Evolutionary conservation across 2,888 invertebrate genomes (phyloP), one percentile per base, ranked within the genome.

Genomic region (Orthosia incerta): DNA sequence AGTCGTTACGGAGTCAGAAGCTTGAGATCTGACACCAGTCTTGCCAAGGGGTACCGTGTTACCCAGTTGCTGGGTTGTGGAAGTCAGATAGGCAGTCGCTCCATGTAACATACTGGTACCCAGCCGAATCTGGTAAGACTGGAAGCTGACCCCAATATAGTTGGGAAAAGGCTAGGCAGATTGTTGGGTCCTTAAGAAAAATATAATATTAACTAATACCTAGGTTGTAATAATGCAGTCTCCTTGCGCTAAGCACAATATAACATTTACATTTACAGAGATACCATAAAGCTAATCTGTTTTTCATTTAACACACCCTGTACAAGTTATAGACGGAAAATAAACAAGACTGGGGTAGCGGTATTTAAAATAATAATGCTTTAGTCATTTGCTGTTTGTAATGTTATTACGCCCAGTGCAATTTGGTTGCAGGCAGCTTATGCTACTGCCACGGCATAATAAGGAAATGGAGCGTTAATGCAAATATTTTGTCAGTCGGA

Each of bases 291-390:
- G 9, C 11, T 59, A 73, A 73, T 18, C 18, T 45, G 7, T 26
- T 12, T 46, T 3, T 20, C 9, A 48, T 51, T 64, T 16, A 46
- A 0, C 16, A 70, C 79, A 79, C 0, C 59, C 63, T 77, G 31
- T 82, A 57, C 23, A 63, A 26, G 12, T 48, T 55, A 51, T 60
- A 74, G 67, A 68, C 50, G 70, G 71, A 72, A 74, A 76, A 71
- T 79, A 77, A 71, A 70, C 71, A 82, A 46, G 59, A 48, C 46
- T 57, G 53, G 64, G 62, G 69, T 71, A 72, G 68, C 55, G 67
- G 77, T 80, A 75, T 84, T 83, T 79, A 81, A 81, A 85, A 82
- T 79, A 75, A 82, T 83, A 79, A 74, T 83, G 60, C 57, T 61
- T 74, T 57, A 71, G 71, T 79, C 53, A 81, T 74, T 64, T 73